phyloP scores from a whole-genome alignment of 2,113 vertebrate genomes.

The Oryzias woworae region DNA sequence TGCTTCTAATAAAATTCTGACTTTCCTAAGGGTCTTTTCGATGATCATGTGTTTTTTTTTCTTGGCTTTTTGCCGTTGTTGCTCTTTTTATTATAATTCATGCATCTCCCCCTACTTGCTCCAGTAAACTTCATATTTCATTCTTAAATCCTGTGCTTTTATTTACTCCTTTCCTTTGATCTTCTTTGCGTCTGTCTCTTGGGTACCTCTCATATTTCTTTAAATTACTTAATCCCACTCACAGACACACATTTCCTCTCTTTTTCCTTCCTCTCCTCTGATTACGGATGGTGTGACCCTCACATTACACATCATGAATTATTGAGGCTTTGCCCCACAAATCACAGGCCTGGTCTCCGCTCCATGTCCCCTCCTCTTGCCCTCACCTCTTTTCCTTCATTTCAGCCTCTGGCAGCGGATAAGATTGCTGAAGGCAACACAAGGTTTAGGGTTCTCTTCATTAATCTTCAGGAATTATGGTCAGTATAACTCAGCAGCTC shows the following conservation, averaged over 20 bases:
- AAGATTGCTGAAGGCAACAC: slow-evolving; percentile 41
- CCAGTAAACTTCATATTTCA: background rate
- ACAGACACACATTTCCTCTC: background rate
- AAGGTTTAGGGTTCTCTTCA: slow-evolving; percentile 30
- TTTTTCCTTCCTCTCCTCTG: background rate
- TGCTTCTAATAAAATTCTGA: background rate
- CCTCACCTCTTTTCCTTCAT: slow-evolving; percentile 42
- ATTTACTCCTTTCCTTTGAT: slow-evolving; percentile 1
- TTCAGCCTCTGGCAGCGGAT: slow-evolving; percentile 43
- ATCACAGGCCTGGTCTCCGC: slow-evolving; percentile 37
- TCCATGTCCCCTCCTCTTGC: slow-evolving; percentile 30
- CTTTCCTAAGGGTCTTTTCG: too few relatives aligned
- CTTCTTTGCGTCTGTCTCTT: background rate
- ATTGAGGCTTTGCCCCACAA: slow-evolving; percentile 61
- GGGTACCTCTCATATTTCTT: slow-evolving; percentile 10
- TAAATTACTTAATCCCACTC: slow-evolving; percentile 10
- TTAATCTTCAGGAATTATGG: slow-evolving; percentile 31
- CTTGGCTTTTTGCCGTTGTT: background rate
- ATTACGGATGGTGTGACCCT: slow-evolving; percentile 43
- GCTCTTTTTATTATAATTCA: background rate
- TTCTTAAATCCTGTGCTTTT: background rate
- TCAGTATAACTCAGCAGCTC: slow-evolving; percentile 5
- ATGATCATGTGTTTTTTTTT: background rate
- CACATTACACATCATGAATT: slow-evolving; percentile 67
- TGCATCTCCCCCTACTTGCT: background rate